Evolutionary conservation across 2,888 invertebrate genomes (phyloP), one percentile per base, ranked within the genome.

Genomic region (Parasteatoda lunata): DNA sequence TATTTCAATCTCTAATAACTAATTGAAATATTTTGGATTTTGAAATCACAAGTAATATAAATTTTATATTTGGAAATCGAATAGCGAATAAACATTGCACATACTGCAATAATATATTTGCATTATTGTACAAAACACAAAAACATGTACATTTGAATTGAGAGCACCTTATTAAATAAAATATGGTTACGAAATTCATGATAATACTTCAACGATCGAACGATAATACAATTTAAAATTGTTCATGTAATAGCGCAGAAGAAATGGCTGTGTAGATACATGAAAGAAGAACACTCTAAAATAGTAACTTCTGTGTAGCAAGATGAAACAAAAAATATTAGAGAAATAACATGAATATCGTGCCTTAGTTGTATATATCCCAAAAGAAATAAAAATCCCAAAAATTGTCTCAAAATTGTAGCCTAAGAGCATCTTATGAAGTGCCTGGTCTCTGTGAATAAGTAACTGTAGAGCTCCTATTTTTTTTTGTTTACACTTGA

Each of bases 101-200:
- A 66, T 66, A 71, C 9, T 4, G 71, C 65, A 73, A 66, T 51
- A 71, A 72, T 69, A 66, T 49, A 68, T 80, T 71, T 70, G 49
- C 5, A 59, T n/a, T 59, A 54, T 65, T 45, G n/a, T 54, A 72
- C 72, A 47, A 30, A 80, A 73, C 47, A 66, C n/a, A 75, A 49
- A 52, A 52, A 66, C 69, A 59, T 72, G 72, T 66, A 71, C 54
- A 54, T 81, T 54, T 72, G 11, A 81, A 69, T 75, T 47, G 52
- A 69, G 75, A 81, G 81, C 81, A 81, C 81, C 81, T 54, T 75
- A 73, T 59, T 30, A 66, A 13, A 80, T 80, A 68, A 80, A 73
- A 51, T 45, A 80, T 73, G 73, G 30, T 52, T 52, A 72, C 65
- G 72, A 80, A 72, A 52, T 51, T n/a, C 45, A 15, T 70, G 65